These are phyloP conservation scores for Proteles cristata DNA, from an alignment of 2,113 vertebrate species.

Conservation along the genomic window DNA sequence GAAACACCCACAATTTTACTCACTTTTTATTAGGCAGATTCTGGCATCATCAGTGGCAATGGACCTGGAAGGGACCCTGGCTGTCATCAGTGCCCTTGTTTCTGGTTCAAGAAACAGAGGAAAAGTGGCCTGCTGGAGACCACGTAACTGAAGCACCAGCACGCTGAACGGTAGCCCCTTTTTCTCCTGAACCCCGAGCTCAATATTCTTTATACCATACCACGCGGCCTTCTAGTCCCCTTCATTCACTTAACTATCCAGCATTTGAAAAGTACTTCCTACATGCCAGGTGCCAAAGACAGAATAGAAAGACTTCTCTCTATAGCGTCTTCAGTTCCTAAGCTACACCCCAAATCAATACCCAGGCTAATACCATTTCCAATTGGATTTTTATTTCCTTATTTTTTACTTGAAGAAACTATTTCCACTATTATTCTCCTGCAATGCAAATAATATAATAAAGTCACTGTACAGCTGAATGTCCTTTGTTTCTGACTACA, in stretches of 20 bases:
- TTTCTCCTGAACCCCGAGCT: background rate
- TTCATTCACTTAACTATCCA: background rate
- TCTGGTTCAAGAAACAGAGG: background rate
- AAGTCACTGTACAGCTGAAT: background rate
- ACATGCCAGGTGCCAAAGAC: background rate
- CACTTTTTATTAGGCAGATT: background rate
- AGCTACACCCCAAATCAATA: background rate
- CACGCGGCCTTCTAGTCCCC: background rate
- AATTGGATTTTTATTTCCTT: constrained; percentile 13
- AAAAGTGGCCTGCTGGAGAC: background rate
- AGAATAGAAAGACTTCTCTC: background rate
- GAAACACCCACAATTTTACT: background rate
- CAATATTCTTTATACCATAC: background rate
- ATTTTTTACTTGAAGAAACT: background rate
- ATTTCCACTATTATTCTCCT: background rate
- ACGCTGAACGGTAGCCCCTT: background rate
- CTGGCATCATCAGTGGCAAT: background rate
- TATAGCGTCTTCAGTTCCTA: background rate
- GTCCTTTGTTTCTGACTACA: background rate
- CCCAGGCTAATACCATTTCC: background rate
- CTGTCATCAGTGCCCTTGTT: background rate
- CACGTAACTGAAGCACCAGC: background rate
- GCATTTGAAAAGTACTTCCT: background rate
- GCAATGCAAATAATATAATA: background rate
- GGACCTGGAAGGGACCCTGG: background rate